phyloP scores from a whole-genome alignment of 2,888 invertebrate genomes.

The Pristionchus entomophagus region DNA sequence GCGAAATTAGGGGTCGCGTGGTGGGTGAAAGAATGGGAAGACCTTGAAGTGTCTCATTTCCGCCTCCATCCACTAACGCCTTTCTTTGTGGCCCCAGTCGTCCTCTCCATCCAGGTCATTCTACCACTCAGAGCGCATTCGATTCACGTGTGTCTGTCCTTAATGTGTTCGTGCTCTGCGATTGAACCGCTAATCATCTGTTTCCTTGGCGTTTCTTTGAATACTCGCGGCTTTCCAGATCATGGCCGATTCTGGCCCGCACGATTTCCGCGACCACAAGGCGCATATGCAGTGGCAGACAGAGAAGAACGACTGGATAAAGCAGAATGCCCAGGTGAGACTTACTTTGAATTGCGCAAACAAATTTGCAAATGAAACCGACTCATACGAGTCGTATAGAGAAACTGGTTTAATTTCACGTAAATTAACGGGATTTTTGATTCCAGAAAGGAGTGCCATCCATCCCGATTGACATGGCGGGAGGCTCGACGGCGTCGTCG shows the following conservation, averaged over 20 bases:
- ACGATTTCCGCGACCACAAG: slow-evolving; percentile 65
- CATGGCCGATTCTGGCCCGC: slow-evolving; percentile 52
- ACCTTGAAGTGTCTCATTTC: slow-evolving; percentile 42
- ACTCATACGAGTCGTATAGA: too few relatives aligned
- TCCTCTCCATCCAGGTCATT: slow-evolving; percentile 23
- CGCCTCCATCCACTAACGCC: slow-evolving; percentile 28
- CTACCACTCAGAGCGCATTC: background rate
- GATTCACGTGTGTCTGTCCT: background rate
- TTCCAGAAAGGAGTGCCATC: background rate
- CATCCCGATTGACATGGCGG: slow-evolving; percentile 41
- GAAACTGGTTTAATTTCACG: background rate
- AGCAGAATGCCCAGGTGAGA: background rate
- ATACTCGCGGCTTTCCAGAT: background rate
- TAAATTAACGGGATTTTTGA: background rate
- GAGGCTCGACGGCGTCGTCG: background rate
- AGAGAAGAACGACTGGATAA: slow-evolving; percentile 39
- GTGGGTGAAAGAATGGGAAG: slow-evolving; percentile 23
- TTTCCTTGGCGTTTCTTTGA: background rate
- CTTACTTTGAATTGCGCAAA: background rate
- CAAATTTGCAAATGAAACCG: background rate
- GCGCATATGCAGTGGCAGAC: slow-evolving; percentile 65
- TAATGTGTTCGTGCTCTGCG: background rate
- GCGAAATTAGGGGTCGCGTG: slow-evolving; percentile 22
- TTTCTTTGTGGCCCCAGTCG: slow-evolving; percentile 20
- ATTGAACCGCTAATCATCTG: background rate